Evolutionary conservation across 2,113 vertebrate species (phyloP).

Genomic region (Strigops habroptila): DNA sequence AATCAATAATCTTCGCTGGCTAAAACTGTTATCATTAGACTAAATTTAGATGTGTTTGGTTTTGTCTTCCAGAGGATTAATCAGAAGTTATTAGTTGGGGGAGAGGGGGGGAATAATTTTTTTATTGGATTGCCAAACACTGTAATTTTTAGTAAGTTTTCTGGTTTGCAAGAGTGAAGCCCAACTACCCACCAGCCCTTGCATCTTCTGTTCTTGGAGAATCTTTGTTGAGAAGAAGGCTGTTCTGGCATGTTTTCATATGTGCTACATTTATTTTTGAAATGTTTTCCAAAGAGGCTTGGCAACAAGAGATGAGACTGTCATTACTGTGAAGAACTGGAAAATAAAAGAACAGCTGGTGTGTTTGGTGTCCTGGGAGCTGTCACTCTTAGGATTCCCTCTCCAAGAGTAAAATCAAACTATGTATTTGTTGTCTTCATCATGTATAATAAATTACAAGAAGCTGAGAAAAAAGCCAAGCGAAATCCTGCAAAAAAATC

Average conservation of each 20-base stretch:
- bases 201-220: background rate
- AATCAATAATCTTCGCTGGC: background rate
- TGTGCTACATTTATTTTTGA: slow-evolving; percentile 8
- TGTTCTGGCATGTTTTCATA: slow-evolving; percentile 23
- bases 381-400: slow-evolving; percentile 9
- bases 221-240: background rate
- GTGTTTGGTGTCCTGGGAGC: slow-evolving; percentile 5
- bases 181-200: background rate
- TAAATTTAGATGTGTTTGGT: background rate
- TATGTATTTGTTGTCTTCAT: slow-evolving; percentile 21
- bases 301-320: background rate
- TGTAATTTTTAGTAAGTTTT: background rate
- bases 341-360: slow-evolving; percentile 29
- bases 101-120: background rate
- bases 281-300: slow-evolving; percentile 12
- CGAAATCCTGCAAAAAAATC: background rate
- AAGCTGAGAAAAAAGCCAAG: slow-evolving; percentile 3
- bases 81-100: background rate
- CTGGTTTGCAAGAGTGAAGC: background rate
- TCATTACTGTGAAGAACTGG: background rate
- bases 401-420: slow-evolving; percentile 31
- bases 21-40: background rate
- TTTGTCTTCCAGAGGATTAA: background rate
- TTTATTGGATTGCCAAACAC: background rate
- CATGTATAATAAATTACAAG: background rate